These are phyloP conservation scores for Cariama cristata DNA, from an alignment of 2,113 vertebrate species.

Conservation along the genomic window DNA sequence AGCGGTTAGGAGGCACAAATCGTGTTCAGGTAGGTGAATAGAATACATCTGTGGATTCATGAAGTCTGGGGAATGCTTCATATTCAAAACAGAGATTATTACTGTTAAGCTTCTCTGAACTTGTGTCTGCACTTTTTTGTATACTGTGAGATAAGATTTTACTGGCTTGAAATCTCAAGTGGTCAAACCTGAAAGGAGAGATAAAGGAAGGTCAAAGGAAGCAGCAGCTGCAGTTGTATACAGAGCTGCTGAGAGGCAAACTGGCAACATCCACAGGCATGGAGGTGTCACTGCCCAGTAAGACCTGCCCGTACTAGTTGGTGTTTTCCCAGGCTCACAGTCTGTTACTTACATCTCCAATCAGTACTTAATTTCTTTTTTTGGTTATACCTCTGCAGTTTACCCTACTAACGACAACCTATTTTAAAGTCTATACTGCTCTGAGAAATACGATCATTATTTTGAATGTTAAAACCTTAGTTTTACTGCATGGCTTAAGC, in stretches of 20 bases:
- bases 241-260: background rate
- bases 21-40: background rate
- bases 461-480: background rate
- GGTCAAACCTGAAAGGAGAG: background rate
- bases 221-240: rapidly evolving
- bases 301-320: background rate
- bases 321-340: background rate
- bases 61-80: background rate
- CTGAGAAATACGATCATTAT: background rate
- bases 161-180: background rate
- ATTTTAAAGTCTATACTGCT: background rate
- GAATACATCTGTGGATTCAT: background rate
- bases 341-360: background rate
- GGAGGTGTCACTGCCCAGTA: background rate
- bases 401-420: background rate
- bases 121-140: background rate
- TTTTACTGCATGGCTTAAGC: background rate
- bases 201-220: background rate
- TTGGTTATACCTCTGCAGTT: background rate
- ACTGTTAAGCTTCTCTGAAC: background rate
- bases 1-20: background rate
- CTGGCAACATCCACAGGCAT: background rate
- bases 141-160: background rate
- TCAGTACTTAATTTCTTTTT: background rate
- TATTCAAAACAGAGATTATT: background rate